A percentile compares a stretch with the other conserved stretches of the same genome.
Evolutionary conservation across 1,140 invertebrate species (phyloP).

Genomic region (Drosophila nasuta): DNA sequence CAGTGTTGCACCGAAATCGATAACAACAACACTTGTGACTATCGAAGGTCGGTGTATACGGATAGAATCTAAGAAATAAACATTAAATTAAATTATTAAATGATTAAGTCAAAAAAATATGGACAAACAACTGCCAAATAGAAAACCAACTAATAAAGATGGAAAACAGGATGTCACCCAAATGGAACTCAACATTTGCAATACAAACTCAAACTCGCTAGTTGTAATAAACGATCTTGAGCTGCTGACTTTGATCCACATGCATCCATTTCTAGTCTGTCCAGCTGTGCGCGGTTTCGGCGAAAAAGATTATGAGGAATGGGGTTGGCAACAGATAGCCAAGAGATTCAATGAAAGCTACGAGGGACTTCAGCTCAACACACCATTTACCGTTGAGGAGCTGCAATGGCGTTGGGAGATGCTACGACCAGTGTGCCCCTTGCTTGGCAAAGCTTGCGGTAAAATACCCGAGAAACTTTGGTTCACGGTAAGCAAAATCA

Average conservation of each 20-base stretch:
- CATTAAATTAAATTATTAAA: background rate
- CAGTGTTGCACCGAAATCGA: too few species aligned
- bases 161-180: background rate
- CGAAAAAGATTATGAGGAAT: slow-evolving; percentile 61
- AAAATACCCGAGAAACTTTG: slow-evolving; percentile 39
- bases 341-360: slow-evolving; percentile 62
- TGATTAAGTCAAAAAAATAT: background rate
- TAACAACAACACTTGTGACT: too few species aligned
- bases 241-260: slow-evolving; percentile 59
- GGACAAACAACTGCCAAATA: slow-evolving; percentile 1
- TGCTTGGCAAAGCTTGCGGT: slow-evolving; percentile 20
- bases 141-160: background rate
- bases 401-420: slow-evolving; percentile 62
- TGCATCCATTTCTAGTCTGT: slow-evolving; percentile 61
- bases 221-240: slow-evolving; percentile 69
- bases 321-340: slow-evolving; percentile 68
- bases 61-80: too few species aligned
- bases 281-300: slow-evolving; percentile 8
- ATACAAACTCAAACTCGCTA: slow-evolving; percentile 44
- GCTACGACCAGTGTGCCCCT: slow-evolving; percentile 35
- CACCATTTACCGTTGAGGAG: slow-evolving; percentile 47
- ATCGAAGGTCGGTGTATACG: too few species aligned
- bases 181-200: slow-evolving; percentile 47
- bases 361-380: slow-evolving; percentile 3
- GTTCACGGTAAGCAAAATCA: slow-evolving; percentile 42